phyloP scores from a whole-genome alignment of 2,888 invertebrate species.

The Agrilus mali region DNA sequence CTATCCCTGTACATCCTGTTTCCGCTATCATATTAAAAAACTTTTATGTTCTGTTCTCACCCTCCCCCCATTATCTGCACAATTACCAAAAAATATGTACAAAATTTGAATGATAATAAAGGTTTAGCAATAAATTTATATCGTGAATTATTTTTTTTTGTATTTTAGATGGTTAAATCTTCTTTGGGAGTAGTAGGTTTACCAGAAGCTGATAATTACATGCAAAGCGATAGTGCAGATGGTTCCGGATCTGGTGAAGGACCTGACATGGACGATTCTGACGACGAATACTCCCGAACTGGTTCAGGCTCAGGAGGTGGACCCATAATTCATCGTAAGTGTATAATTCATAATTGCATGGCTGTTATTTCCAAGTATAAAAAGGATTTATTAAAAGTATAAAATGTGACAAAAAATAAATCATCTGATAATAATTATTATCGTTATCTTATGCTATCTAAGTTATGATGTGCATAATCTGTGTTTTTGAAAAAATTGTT shows the following conservation, averaged over 20 bases:
- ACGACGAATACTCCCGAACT: slow-evolving; percentile 33
- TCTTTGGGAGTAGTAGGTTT: slow-evolving; percentile 28
- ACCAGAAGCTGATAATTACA: slow-evolving; percentile 31
- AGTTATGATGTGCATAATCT: too few relatives aligned
- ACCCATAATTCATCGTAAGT: slow-evolving; percentile 6
- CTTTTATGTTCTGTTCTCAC: too few relatives aligned
- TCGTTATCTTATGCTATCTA: too few relatives aligned
- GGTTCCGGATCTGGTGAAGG: slow-evolving; percentile 48
- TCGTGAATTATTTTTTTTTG: slow-evolving; percentile 1
- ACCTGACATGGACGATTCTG: slow-evolving; percentile 38
- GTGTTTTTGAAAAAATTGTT: too few relatives aligned
- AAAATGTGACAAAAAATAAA: background rate
- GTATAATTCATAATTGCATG: too few relatives aligned
- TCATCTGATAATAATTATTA: background rate
- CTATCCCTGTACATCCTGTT: too few relatives aligned
- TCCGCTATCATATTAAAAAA: too few relatives aligned
- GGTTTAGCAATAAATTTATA: too few relatives aligned
- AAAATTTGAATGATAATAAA: too few relatives aligned
- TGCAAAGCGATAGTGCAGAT: slow-evolving; percentile 48
- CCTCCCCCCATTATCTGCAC: too few relatives aligned
- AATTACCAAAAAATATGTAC: too few relatives aligned
- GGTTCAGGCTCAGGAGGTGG: slow-evolving; percentile 32
- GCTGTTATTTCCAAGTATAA: background rate
- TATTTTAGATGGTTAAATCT: slow-evolving; percentile 29
- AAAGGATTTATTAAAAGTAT: too few relatives aligned